Base-by-base conservation (phyloP, 2,888 invertebrate species). In the Eurois occulta region DNA sequence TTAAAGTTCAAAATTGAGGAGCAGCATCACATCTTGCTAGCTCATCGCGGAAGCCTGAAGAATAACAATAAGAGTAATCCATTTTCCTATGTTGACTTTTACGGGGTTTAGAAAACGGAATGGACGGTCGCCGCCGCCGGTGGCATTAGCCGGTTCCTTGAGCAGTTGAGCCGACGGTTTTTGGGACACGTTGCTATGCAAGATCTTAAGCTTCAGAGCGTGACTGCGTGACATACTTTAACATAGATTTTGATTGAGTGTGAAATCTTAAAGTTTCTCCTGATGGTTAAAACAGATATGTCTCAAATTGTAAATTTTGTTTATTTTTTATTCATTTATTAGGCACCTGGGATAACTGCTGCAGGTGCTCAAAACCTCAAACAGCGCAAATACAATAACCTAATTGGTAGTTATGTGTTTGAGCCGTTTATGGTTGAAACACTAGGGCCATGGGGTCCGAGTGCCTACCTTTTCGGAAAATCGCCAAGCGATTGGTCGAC, bases 11-110 rank as follows among this genome's bases (percentile, higher is more conserved):
- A 75, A 85, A 60, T 85, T 46, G 78, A 65, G 24, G 4, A 73
- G 46, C 62, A 70, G 32, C 28, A 73, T 68, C 24, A 32, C 7
- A 38, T 58, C 13, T 68, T 77, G 76, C 71, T 66, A 43, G 62
- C 66, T 85, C 82, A 81, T 75, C 66, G 60, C 13, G 62, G 62
- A 83, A 77, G 79, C 80, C 55, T 48, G 35, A 32, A 72, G 88
- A 86, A 87, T 87, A 86, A 77, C 74, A 86, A 86, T 77, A 79
- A 76, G 79, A 76, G 64, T 68, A 75, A 87, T 87, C 72, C 75
- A 78, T 83, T 87, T 80, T 80, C 75, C 18, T 75, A 72, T 82
- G 86, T 80, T 82, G 82, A 81, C 71, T 77, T 78, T 78, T 70
- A 74, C 21, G 55, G 62, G 60, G 78, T 76, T 80, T 77, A 68